phyloP scores from a whole-genome alignment of 1,140 invertebrate genomes.

The Harpegnathos saltator region DNA sequence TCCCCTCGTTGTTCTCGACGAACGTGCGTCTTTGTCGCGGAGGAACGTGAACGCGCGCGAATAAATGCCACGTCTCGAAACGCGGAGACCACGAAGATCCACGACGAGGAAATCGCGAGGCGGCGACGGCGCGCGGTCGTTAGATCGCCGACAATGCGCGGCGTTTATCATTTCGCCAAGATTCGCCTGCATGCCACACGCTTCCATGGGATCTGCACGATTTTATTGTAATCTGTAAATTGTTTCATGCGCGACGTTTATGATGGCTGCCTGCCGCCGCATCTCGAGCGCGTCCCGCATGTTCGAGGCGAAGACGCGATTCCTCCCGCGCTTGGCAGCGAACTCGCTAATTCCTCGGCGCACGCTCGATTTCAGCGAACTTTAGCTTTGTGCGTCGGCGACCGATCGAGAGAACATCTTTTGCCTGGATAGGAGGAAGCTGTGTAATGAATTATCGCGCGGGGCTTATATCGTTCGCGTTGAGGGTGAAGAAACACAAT shows the following conservation, averaged over 20 bases:
- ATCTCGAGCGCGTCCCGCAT: slow-evolving; percentile 35
- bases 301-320: not conserved
- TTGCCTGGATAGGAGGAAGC: not conserved
- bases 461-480: not conserved
- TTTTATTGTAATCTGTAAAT: slow-evolving; percentile 73
- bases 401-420: not conserved
- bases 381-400: not conserved
- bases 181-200: slow-evolving; percentile 67
- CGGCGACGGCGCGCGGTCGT: slow-evolving; percentile 10
- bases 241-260: slow-evolving; percentile 71
- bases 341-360: slow-evolving; percentile 17
- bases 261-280: slow-evolving; percentile 60
- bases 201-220: slow-evolving; percentile 69
- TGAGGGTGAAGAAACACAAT: not conserved
- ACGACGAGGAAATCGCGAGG: slow-evolving; percentile 60
- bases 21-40: not conserved
- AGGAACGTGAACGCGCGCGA: too few relatives aligned
- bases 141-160: slow-evolving; percentile 58
- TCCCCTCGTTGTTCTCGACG: not conserved
- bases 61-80: not conserved
- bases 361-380: not conserved
- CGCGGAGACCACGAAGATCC: not conserved
- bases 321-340: slow-evolving; percentile 25
- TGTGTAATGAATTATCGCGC: not conserved
- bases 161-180: slow-evolving; percentile 65